Conservation (phyloP, 23 tunicate genomes). For the Ascidia mentula region DNA sequence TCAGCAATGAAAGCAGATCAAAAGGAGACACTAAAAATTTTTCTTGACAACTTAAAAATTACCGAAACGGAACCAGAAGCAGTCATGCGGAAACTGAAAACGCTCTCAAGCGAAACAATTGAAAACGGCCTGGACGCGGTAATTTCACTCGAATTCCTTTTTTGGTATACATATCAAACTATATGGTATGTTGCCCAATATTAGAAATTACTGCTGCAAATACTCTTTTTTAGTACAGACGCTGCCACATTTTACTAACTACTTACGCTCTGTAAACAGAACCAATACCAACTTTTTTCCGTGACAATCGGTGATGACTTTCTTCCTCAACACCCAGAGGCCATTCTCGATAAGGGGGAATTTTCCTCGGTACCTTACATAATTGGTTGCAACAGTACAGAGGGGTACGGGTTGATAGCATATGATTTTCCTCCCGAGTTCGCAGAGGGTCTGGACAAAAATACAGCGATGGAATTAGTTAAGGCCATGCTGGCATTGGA, state of each 20-base stretch:
- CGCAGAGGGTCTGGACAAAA: not conserved
- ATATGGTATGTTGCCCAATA: too few species aligned
- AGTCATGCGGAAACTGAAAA: not conserved
- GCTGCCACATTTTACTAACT: too few species aligned
- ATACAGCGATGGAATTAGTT: not conserved
- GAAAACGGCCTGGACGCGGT: not conserved
- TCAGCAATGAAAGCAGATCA: not conserved
- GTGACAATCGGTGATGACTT: not conserved
- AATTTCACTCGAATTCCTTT: too few species aligned
- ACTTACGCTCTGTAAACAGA: not conserved
- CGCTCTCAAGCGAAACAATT: not conserved
- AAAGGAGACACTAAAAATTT: not conserved
- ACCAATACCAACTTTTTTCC: not conserved
- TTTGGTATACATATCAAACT: too few species aligned
- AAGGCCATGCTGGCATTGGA: not conserved
- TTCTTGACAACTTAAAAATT: not conserved
- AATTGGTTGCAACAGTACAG: slow-evolving; percentile 55
- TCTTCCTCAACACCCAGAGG: not conserved
- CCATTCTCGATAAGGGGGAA: not conserved
- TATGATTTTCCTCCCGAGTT: not conserved
- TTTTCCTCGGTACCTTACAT: slow-evolving; percentile 52
- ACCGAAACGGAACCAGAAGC: slow-evolving; percentile 17
- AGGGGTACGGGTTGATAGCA: slow-evolving; percentile 10
- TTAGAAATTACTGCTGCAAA: too few species aligned
- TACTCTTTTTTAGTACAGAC: too few species aligned